Evolutionary conservation across 2,797 vertebrate genomes (phyloP).

Genomic region (Acipenser oxyrinchus): DNA sequence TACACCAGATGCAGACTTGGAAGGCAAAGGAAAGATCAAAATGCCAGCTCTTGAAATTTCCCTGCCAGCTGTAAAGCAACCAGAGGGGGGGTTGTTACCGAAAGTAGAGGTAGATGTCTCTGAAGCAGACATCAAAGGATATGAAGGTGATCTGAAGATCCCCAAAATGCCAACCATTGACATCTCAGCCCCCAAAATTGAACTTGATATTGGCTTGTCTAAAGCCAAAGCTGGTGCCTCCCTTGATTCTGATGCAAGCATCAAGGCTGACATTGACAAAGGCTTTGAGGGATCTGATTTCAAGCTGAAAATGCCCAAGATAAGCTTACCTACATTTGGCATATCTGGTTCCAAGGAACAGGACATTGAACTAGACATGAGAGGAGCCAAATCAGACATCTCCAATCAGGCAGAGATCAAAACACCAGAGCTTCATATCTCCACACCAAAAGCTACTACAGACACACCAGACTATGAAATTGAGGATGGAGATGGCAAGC

Average conservation of each 20-base stretch:
- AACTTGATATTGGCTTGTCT: slow-evolving; percentile 50
- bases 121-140: slow-evolving; percentile 52
- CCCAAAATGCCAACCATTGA: slow-evolving; percentile 55
- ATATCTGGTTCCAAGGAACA: slow-evolving; percentile 28
- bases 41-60: slow-evolving; percentile 62
- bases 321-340: slow-evolving; percentile 42
- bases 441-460: slow-evolving; percentile 16
- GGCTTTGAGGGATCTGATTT: slow-evolving; percentile 19
- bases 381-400: slow-evolving; percentile 9
- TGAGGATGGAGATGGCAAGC: slow-evolving; percentile 16
- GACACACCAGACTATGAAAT: slow-evolving; percentile 22
- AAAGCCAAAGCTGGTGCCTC: slow-evolving; percentile 34
- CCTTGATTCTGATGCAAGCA: slow-evolving; percentile 4
- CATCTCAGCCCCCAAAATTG: slow-evolving; percentile 55
- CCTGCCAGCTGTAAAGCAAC: slow-evolving; percentile 44
- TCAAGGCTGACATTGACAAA: slow-evolving; percentile 28
- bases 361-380: slow-evolving; percentile 10
- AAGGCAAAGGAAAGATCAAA: slow-evolving; percentile 44
- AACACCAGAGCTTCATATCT: not conserved
- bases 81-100: slow-evolving; percentile 51
- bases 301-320: slow-evolving; percentile 47
- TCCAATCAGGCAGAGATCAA: slow-evolving; percentile 1
- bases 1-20: slow-evolving; percentile 27
- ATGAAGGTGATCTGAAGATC: slow-evolving; percentile 60
- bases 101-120: slow-evolving; percentile 57